Percentiles rank a stretch among this genome's conserved stretches.
These are phyloP conservation scores for Drosophila picticornis DNA, from an alignment of 2,888 invertebrate genomes.

Conservation along the genomic window DNA sequence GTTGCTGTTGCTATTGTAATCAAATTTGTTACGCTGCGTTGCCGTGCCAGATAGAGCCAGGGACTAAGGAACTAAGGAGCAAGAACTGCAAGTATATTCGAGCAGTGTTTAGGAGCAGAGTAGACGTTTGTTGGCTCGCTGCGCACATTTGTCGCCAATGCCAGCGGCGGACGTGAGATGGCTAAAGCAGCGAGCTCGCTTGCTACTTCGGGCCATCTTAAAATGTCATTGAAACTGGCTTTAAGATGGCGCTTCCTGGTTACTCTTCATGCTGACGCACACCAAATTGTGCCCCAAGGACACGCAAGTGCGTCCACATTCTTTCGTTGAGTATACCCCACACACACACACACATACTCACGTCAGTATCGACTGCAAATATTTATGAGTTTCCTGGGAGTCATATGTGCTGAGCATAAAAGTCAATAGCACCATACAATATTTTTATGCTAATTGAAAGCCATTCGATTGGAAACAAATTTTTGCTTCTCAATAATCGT, in stretches of 20 bases:
- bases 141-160: constrained; percentile 67
- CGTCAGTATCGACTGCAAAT: constrained; percentile 40
- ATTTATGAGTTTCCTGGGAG: constrained; percentile 69
- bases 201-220: constrained; percentile 20
- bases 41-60: constrained; percentile 14
- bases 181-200: constrained; percentile 1
- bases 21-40: constrained; percentile 72
- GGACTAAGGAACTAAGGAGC: constrained; percentile 4
- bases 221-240: constrained; percentile 49
- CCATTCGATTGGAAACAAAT: constrained; percentile 76
- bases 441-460: constrained; percentile 85
- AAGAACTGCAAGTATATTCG: constrained; percentile 37
- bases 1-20: constrained; percentile 59
- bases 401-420: constrained; percentile 37
- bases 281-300: constrained; percentile 69
- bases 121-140: constrained; percentile 51
- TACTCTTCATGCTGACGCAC: constrained; percentile 20
- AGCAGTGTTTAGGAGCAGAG: constrained; percentile 11
- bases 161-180: constrained; percentile 25
- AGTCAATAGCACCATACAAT: constrained; percentile 58
- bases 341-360: background rate
- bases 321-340: constrained; percentile 6
- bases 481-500: constrained; percentile 38
- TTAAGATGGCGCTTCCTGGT: constrained; percentile 40
- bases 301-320: constrained; percentile 52